phyloP scores from a whole-genome alignment of 2,888 invertebrate genomes.

The Polymixis lichenea region DNA sequence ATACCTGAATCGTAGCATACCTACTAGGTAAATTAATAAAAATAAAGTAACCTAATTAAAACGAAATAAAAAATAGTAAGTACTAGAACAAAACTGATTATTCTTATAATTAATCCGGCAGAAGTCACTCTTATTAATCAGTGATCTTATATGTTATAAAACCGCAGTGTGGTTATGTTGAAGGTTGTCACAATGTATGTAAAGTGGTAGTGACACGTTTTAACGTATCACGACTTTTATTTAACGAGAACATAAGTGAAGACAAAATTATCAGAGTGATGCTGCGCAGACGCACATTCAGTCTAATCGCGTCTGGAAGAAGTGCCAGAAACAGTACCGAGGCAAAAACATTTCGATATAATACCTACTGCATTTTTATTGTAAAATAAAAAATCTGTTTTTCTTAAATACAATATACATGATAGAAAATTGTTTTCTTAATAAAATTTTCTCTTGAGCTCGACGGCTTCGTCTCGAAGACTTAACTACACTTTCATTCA shows the following conservation, averaged over 20 bases:
- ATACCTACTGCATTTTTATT: background rate
- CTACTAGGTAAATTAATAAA: background rate
- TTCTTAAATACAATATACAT: background rate
- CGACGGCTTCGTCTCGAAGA: background rate
- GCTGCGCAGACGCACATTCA: slow-evolving; percentile 26
- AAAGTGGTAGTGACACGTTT: slow-evolving; percentile 36
- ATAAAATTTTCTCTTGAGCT: slow-evolving; percentile 13
- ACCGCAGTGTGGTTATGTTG: slow-evolving; percentile 49
- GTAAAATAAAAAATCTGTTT: background rate
- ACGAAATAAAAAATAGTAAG: background rate
- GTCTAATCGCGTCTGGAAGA: slow-evolving; percentile 30
- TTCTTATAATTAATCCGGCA: background rate
- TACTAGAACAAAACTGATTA: rapidly evolving
- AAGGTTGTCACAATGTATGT: slow-evolving; percentile 46
- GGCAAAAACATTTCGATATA: slow-evolving; percentile 14
- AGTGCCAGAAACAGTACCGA: slow-evolving; percentile 19
- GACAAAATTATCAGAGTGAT: slow-evolving; percentile 22
- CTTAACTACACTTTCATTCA: slow-evolving; percentile 25
- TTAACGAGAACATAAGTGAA: slow-evolving; percentile 31
- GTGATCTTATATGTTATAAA: slow-evolving; percentile 1
- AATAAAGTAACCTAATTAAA: background rate
- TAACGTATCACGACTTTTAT: slow-evolving; percentile 39
- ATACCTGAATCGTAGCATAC: background rate
- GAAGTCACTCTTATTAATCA: background rate
- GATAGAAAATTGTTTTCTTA: slow-evolving; percentile 20